These are phyloP conservation scores for Steatocranus sp. DNA, from an alignment of 2,797 vertebrate genomes.

Conservation along the genomic window DNA sequence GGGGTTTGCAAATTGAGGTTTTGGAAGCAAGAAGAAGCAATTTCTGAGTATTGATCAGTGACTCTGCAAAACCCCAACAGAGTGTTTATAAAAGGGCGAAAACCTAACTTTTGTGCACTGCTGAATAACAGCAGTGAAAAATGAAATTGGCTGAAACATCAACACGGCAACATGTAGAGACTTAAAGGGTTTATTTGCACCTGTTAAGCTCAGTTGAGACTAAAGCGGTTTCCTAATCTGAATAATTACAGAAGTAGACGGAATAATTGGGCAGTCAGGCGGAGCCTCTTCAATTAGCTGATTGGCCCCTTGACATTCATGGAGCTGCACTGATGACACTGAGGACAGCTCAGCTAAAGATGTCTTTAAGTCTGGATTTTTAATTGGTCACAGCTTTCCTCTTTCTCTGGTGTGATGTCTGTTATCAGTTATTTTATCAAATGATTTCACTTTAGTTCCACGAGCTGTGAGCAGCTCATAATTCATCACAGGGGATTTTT, in stretches of 20 bases:
- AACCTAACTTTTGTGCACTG: not conserved
- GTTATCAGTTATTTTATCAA: not conserved
- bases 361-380: not conserved
- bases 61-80: not conserved
- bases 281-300: conserved; percentile 27
- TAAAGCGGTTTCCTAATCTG: conserved; percentile 17
- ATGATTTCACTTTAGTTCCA: not conserved
- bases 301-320: conserved; percentile 43
- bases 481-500: not conserved
- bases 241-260: conserved; percentile 25
- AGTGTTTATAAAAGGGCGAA: not conserved
- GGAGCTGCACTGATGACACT: conserved; percentile 11
- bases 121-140: not conserved
- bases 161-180: not conserved
- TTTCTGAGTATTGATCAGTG: conserved; percentile 10
- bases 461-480: not conserved
- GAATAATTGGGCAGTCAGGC: conserved; percentile 19
- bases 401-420: not conserved
- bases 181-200: not conserved
- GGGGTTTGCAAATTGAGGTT: not conserved
- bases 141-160: not conserved
- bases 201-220: conserved; percentile 15
- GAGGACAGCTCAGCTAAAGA: conserved; percentile 4
- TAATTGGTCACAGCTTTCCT: not conserved
- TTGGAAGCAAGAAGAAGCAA: not conserved